These are phyloP conservation scores for Ormyrus rosae DNA, from an alignment of 2,888 invertebrate genomes.

Conservation along the genomic window DNA sequence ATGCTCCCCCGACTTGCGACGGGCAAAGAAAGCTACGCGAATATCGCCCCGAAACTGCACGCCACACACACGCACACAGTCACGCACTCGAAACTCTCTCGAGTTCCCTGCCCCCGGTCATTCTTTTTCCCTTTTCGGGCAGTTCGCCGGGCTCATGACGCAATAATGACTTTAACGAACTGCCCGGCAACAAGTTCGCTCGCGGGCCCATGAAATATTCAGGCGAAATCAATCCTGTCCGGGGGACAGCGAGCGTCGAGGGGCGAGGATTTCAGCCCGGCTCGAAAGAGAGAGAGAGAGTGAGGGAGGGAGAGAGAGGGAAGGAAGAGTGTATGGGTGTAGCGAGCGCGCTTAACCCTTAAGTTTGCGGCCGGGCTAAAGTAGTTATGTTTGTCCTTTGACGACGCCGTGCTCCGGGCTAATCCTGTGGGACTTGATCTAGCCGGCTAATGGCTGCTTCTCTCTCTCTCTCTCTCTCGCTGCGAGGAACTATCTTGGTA, in stretches of 20 bases:
- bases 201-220: conserved; percentile 72
- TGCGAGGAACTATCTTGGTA: conserved; percentile 27
- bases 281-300: conserved; percentile 57
- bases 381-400: conserved; percentile 76
- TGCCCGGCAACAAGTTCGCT: conserved; percentile 66
- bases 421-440: conserved; percentile 70
- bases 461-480: conserved; percentile 52
- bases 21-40: conserved; percentile 6
- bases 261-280: conserved; percentile 26
- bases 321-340: conserved; percentile 63
- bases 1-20: background rate
- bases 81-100: background rate
- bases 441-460: conserved; percentile 52
- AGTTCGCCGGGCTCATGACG: conserved; percentile 22
- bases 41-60: conserved; percentile 17
- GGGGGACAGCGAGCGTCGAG: conserved; percentile 30
- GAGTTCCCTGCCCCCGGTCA: background rate
- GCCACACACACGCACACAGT: no score
- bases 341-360: conserved; percentile 74
- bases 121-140: background rate
- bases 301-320: conserved; percentile 62
- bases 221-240: conserved; percentile 72
- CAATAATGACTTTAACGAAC: conserved; percentile 72
- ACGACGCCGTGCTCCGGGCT: conserved; percentile 64
- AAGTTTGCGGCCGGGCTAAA: conserved; percentile 74